Base-by-base conservation (phyloP, 2,888 invertebrate genomes). In the Pandemis heparana region DNA sequence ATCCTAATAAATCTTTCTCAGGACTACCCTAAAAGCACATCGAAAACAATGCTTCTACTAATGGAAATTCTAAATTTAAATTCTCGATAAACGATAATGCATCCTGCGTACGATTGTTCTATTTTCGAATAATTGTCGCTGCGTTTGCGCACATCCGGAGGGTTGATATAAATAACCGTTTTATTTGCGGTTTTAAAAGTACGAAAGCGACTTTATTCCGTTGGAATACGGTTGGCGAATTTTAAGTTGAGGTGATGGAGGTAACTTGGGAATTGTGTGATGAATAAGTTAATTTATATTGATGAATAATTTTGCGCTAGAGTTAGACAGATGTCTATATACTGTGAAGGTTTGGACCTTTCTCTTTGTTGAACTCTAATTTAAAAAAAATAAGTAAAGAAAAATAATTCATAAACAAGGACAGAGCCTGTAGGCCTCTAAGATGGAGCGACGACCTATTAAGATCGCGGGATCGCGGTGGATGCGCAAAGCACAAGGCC, bases 41-140 rank as follows among this genome's bases (percentile, higher is more conserved):
- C 46, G n/a, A 75, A 72, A 71, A 68, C 71, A 75, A 75, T 69
- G 59, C 67, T 32, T 32, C 23, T 32, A 32, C 23, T 76, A 76
- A 76, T 75, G 75, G 75, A 73, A 74, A 62, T 70, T 66, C 76
- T 75, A 76, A 74, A 75, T 76, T 68, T 74, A 70, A 70, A 73
- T 60, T 61, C 65, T 60, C 75, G 76, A 76, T 75, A 75, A 75
- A 76, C 71, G 75, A 76, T 76, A 76, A 75, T 71, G 76, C 73
- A 64, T 71, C 75, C 74, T 74, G 74, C 73, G 74, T 14, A 48
- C 48, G 60, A 66, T 71, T 66, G 74, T 75, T 75, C 74, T 75
- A 74, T 75, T 71, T 74, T 74, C 56, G 65, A 77, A 71, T 73
- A 74, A 76, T 75, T 76, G 69, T 75, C 76, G 62, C 41, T 70